These are phyloP conservation scores for Dioctria linearis DNA, from an alignment of 2,888 invertebrate species.

Conservation along the genomic window DNA sequence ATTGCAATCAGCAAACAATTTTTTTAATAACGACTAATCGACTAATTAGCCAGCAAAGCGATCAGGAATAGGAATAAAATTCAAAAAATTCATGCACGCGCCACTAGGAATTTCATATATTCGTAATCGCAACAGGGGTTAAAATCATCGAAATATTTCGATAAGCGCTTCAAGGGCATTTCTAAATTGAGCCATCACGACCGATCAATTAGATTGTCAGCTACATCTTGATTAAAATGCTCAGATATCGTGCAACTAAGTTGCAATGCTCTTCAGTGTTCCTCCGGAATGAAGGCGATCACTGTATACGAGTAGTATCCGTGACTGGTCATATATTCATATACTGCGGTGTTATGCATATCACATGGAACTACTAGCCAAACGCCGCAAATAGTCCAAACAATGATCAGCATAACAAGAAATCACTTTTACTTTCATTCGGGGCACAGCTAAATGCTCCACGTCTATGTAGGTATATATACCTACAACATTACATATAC, in stretches of 20 bases:
- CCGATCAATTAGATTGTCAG: conserved; percentile 54
- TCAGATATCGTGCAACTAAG: conserved; percentile 26
- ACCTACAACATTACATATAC: too few relatives aligned
- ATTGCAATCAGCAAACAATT: too few relatives aligned
- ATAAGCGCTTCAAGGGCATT: conserved; percentile 40
- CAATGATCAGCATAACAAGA: conserved; percentile 45
- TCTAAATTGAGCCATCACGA: conserved; percentile 52
- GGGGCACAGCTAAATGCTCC: conserved; percentile 20
- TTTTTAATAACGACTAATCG: too few relatives aligned
- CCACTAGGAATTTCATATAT: conserved; percentile 26
- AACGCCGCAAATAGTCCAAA: conserved; percentile 41
- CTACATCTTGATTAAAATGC: conserved; percentile 49
- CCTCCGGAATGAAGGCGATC: conserved; percentile 33
- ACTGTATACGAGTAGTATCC: conserved; percentile 4
- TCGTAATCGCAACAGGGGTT: conserved; percentile 10
- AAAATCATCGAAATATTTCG: conserved; percentile 41
- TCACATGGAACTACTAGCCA: conserved; percentile 23
- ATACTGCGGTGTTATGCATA: conserved; percentile 6
- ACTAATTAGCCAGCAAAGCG: background rate
- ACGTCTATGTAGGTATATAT: background rate
- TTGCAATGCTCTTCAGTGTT: conserved; percentile 32
- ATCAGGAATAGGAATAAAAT: background rate
- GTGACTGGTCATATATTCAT: conserved; percentile 28
- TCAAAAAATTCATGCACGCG: conserved; percentile 13
- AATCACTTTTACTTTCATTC: conserved; percentile 51